Base-by-base conservation (phyloP, 2,797 vertebrate genomes). In the Coregonus suidteri region DNA sequence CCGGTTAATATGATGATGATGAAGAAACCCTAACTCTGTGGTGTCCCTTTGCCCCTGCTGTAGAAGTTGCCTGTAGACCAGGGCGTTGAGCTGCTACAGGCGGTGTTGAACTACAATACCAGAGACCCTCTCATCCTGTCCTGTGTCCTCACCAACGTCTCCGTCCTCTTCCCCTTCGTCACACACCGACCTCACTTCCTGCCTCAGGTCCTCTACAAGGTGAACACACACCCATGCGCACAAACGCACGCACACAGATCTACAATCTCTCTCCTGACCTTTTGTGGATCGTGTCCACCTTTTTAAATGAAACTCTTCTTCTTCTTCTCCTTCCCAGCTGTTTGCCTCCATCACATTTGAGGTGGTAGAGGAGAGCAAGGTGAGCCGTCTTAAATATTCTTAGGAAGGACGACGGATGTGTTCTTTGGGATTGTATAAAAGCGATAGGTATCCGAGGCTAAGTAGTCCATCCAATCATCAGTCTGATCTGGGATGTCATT, bases 61-160 rank as follows among this genome's bases (percentile, higher is more conserved):
- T 79, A 99, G 98, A 94, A 95, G 79, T 87, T 98, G 79, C 97
- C 96, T 1, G 88, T 97, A 35, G 95, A 94, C 76, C 95, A 95
- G 81, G 96, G 98, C 82, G 93, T 97, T 88, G 95, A 97, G 88
- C 92, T 99, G 31, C 92, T 99, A 79, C 95, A 97, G 87, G 93
- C 93, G 9, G 94, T 98, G 69, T 90, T 99, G 83, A 95, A 88
- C 91, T 99, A 96, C 79, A 93, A 97, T 74, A 97, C 96, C 77
- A 95, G 95, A 87, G 98, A 99, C 86, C 97, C 98, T 0, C 96
- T 98, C 83, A 96, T 99, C 88, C 82, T 98, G 77, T 99, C 98
- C 80, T 98, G 97, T 75, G 92, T 98, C 84, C 97, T 99, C 83
- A 97, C 96, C 84, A 97, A 96, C 74, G 89, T 99, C 73, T 99